These are phyloP conservation scores for Tragelaphus scriptus DNA, from an alignment of 2,113 vertebrate genomes.

Conservation along the genomic window DNA sequence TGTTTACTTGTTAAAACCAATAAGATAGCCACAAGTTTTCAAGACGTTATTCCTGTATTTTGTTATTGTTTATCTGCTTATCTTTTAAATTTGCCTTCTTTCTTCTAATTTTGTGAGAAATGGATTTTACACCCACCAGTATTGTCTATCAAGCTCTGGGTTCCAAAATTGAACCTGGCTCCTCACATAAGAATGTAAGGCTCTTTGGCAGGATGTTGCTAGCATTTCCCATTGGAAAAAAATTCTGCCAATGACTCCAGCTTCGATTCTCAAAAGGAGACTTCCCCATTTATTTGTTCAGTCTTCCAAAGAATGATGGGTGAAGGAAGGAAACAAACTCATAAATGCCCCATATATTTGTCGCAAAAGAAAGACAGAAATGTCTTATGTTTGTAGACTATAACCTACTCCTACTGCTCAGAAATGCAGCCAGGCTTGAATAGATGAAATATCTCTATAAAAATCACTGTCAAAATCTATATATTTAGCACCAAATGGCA, in stretches of 20 bases:
- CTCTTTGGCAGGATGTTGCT: not conserved
- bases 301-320: not conserved
- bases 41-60: not conserved
- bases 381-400: not conserved
- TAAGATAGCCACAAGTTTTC: not conserved
- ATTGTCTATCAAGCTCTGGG: not conserved
- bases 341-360: not conserved
- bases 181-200: not conserved
- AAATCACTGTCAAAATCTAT: conserved; percentile 17
- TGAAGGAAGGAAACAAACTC: not conserved
- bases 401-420: conserved; percentile 10
- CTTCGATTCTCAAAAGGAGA: not conserved
- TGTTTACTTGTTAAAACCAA: not conserved
- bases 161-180: not conserved
- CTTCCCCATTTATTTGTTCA: not conserved
- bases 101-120: not conserved
- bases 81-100: not conserved
- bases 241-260: not conserved
- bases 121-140: not conserved
- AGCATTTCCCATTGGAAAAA: not conserved
- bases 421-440: conserved; percentile 15
- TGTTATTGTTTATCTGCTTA: not conserved
- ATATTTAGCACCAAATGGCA: conserved; percentile 17
- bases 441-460: not conserved
- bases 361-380: conserved; percentile 29